Base-by-base conservation (phyloP, 2,113 vertebrate species). In the Etheostoma spectabile region DNA sequence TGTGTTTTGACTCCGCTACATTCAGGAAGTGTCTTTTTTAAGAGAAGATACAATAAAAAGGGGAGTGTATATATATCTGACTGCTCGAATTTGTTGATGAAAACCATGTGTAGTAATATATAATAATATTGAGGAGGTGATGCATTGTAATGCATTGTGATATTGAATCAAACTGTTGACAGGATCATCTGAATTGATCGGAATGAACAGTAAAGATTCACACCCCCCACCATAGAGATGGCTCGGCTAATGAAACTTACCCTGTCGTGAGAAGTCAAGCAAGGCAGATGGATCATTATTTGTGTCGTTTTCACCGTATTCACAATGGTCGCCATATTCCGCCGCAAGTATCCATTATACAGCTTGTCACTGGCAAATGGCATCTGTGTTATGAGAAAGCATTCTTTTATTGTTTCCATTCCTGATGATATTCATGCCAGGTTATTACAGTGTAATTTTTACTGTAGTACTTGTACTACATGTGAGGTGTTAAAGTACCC, bases 201-300 rank as follows among this genome's bases (percentile, higher is more conserved):
- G 2, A 11, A 8, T 8, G 38, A 42, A 42, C 38, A 11, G 38
- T 42, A 42, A 42, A 11, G 8, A 42, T 42, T 42, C 2, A 42
- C 38, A 10, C 38, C 38, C 38, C 10, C 38, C 8, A 11, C 38
- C 10, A 42, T 42, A 42, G 38, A 42, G 38, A 42, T 11, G 38
- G 10, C 38, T 49, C 2, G 0, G 11, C 24, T 27, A 4, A 33
- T 64, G 15, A 49, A 38, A 78, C 86, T 63, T 81, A 96, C 95
- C 92, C 71, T 82, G 91, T 96, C 95, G 10, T 91, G 75, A 42
- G 48, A 13, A 4, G 95, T 95, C 83, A 96, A 71, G 73, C 95
- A 95, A 0, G 89, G 71, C 71, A 96, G 92, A 59, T 94, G 10
- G 35, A 76, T 6, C 0, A 95, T 2, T 15, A 95, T 88, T 14